Conservation (phyloP, 2,888 invertebrate species). For the Nematopogon swammerdamellus region DNA sequence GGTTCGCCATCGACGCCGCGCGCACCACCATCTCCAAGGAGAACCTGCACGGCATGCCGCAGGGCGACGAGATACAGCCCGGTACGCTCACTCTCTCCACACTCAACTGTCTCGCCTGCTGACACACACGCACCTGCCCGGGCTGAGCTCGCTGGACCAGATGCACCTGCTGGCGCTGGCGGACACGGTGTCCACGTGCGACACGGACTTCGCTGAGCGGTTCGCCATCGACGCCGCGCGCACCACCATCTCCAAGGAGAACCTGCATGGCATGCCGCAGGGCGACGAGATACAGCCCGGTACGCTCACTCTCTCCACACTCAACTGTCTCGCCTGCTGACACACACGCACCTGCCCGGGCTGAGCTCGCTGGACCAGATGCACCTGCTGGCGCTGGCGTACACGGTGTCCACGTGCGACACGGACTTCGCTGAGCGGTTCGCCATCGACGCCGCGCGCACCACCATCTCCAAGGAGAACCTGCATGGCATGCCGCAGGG, state of each 20-base stretch:
- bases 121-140: conserved; percentile 93
- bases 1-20: conserved; percentile 66
- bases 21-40: conserved; percentile 56
- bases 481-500: conserved; percentile 47
- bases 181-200: conserved; percentile 94
- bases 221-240: conserved; percentile 63
- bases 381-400: conserved; percentile 97
- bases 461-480: conserved; percentile 61
- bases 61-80: conserved; percentile 35
- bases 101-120: conserved; percentile 72
- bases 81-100: conserved; percentile 19
- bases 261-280: conserved; percentile 49
- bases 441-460: conserved; percentile 57
- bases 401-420: conserved; percentile 94
- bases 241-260: conserved; percentile 59
- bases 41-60: conserved; percentile 52
- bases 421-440: conserved; percentile 84
- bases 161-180: conserved; percentile 99
- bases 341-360: conserved; percentile 93
- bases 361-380: conserved; percentile 97
- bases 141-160: conserved; percentile 94
- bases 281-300: conserved; percentile 39
- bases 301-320: conserved; percentile 11
- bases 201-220: conserved; percentile 82
- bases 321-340: conserved; percentile 77